Evolutionary conservation across 2,888 invertebrate genomes (phyloP), one percentile per base, ranked within the genome.

Genomic region (Steromphala cineraria): DNA sequence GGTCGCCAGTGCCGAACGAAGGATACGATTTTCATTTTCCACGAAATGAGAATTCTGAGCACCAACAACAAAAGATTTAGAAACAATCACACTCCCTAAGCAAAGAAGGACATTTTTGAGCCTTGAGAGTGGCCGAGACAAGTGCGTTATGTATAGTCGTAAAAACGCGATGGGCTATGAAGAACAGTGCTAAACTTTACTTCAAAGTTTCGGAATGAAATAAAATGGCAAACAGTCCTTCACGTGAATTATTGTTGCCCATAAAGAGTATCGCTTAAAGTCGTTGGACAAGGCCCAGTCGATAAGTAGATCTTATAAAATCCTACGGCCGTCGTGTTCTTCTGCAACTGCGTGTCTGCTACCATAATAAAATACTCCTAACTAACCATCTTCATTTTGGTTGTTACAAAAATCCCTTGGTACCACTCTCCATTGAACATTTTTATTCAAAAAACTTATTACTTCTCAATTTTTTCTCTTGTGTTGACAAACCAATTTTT

Each of bases 221-320:
- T 71, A 71, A 71, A 71, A 40, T 71, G 31, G 31, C 31, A 71
- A 71, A 71, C 71, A 71, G 71, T 71, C 71, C 71, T 71, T 71
- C 36, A 71, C 36, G 36, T 71, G 71, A 71, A 71, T 71, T 71
- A 71, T 71, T 71, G 71, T 71, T 71, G 71, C 71, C 36, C 71
- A 36, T 71, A 71, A 71, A 71, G 19, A 71, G 71, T 71, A 71
- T 71, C 71, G 71, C 71, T 71, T 71, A 36, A 31, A 71, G 71
- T 40, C 13, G 71, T 10, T 17, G 36, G 71, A 71, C 71, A 71
- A 36, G 71, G n/a, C 17, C 71, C 19, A 71, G 7, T 71, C 71
- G 19, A 31, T 28, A 40, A 36, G 71, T 71, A 71, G 71, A 71
- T 71, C 71, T 71, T 71, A 71, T 71, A 71, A 71, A 71, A 71